A percentile compares a stretch with the other conserved stretches of the same genome.
Conservation (phyloP, 2,113 vertebrate species). For the Hyperopisus bebe region DNA sequence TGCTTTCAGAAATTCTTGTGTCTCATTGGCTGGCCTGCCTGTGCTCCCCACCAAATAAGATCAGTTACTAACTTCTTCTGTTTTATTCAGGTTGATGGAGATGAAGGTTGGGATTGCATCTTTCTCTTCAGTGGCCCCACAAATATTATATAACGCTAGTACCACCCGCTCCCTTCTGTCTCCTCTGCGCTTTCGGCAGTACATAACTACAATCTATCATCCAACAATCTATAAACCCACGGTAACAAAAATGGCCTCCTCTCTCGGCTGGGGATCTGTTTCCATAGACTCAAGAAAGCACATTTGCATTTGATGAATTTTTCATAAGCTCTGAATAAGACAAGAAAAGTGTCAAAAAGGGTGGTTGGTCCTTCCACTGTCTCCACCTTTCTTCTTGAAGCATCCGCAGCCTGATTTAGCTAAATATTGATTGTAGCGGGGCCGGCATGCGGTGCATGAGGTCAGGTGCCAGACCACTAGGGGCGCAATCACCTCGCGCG, state of each 20-base stretch:
- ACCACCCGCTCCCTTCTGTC: background rate
- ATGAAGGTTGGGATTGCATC: background rate
- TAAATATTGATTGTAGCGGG: background rate
- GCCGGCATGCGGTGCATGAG: too few relatives aligned
- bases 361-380: background rate
- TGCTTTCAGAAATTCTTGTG: background rate
- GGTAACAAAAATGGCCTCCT: background rate
- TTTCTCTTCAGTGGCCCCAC: background rate
- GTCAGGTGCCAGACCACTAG: background rate
- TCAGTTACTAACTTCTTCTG: background rate
- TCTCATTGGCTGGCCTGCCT: background rate
- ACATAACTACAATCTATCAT: background rate
- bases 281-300: background rate
- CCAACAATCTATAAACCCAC: background rate
- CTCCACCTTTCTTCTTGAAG: background rate
- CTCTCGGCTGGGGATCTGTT: background rate
- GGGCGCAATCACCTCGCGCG: background rate
- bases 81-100: background rate
- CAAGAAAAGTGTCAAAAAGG: background rate
- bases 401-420: background rate
- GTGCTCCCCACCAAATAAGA: background rate
- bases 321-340: background rate
- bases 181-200: background rate
- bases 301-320: constrained; percentile 12
- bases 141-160: background rate